These are phyloP conservation scores for Microtus oregoni DNA, from an alignment of 2,113 vertebrate species.

Conservation along the genomic window DNA sequence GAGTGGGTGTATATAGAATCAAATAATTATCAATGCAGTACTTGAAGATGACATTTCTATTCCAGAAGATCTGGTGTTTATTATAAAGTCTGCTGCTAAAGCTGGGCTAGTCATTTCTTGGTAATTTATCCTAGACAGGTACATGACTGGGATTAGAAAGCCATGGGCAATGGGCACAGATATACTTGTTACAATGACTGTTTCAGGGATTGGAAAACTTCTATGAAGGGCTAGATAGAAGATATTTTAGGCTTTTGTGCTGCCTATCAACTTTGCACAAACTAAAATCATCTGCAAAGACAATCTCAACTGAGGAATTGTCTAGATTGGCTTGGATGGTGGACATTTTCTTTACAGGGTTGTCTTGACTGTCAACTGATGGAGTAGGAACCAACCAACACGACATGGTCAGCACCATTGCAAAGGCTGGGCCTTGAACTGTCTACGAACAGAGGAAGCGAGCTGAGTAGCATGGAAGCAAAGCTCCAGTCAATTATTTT, in stretches of 20 bases:
- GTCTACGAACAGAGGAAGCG: background rate
- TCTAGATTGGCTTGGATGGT: background rate
- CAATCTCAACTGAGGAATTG: background rate
- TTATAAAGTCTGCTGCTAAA: background rate
- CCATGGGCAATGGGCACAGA: background rate
- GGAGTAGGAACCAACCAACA: background rate
- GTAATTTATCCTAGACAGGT: background rate
- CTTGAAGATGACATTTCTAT: no score
- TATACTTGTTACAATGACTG: background rate
- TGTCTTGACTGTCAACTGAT: background rate
- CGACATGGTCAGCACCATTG: background rate
- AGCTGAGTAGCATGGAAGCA: background rate
- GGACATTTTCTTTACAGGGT: background rate
- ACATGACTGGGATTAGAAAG: background rate
- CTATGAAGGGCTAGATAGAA: background rate
- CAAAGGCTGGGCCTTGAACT: background rate
- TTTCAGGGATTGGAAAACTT: background rate
- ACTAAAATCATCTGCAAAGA: background rate
- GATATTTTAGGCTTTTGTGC: background rate
- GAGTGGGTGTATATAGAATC: background rate
- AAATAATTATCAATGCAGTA: background rate
- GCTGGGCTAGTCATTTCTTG: background rate
- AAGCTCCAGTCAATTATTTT: background rate
- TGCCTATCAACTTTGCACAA: background rate
- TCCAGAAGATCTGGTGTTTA: background rate